phyloP scores from a whole-genome alignment of 2,797 vertebrate species.

The Glossophaga mutica region DNA sequence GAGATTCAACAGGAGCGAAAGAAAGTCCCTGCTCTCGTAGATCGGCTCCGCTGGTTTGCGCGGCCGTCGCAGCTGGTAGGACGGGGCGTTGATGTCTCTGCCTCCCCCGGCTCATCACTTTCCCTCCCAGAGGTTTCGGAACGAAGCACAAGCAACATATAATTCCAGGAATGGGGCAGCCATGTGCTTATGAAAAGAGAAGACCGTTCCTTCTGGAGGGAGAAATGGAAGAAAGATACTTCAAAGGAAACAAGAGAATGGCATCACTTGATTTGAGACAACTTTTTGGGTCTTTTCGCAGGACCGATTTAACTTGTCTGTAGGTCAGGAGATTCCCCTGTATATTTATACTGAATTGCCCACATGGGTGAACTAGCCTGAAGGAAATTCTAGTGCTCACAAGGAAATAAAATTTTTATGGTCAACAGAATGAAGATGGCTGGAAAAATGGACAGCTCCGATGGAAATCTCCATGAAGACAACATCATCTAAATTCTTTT shows the following conservation, averaged over 20 bases:
- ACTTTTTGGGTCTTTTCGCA: not conserved
- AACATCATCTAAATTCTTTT: not conserved
- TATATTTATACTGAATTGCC: not conserved
- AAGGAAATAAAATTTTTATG: not conserved
- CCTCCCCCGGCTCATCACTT: not conserved
- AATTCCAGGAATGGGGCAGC: not conserved
- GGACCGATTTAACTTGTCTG: not conserved
- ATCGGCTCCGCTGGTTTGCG: not conserved
- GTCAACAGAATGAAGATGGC: not conserved
- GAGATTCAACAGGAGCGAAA: not conserved
- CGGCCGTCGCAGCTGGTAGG: rapidly evolving
- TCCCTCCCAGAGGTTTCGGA: not conserved
- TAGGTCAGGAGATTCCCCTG: not conserved
- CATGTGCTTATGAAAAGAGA: not conserved
- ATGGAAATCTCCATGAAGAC: not conserved
- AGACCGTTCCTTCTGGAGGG: not conserved
- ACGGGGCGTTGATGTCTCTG: too few relatives aligned
- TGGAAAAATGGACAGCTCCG: not conserved
- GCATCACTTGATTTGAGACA: not conserved
- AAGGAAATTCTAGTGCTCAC: not conserved
- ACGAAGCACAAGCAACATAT: not conserved
- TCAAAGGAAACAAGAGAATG: not conserved
- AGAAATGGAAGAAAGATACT: not conserved
- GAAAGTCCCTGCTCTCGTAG: not conserved
- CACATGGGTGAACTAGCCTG: not conserved